Evolutionary conservation across 2,888 invertebrate genomes (phyloP).

Genomic region (Acleris laterana): DNA sequence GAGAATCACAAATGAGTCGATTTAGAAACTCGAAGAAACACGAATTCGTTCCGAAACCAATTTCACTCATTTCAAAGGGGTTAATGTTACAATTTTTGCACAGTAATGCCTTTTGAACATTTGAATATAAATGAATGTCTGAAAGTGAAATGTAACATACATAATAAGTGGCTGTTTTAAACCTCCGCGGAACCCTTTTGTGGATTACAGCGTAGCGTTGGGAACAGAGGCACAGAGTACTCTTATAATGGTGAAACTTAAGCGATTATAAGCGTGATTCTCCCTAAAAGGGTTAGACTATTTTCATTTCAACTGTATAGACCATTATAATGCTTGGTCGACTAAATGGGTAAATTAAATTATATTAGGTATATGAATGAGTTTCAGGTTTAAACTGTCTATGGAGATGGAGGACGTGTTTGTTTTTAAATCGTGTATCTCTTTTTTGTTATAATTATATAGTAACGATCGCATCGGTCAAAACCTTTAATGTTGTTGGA

Average conservation of each 20-base stretch:
- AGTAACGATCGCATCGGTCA: no score
- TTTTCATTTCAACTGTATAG: no score
- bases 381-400: no score
- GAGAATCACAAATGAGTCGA: slow-evolving; percentile 37
- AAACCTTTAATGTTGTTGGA: no score
- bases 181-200: slow-evolving; percentile 82
- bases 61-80: slow-evolving; percentile 78
- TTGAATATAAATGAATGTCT: slow-evolving; percentile 84
- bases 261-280: neutral
- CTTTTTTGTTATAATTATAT: no score
- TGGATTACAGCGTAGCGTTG: slow-evolving; percentile 67
- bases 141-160: slow-evolving; percentile 85
- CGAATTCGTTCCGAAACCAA: slow-evolving; percentile 67
- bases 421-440: no score
- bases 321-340: no score
- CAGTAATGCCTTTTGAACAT: slow-evolving; percentile 83
- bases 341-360: no score
- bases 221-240: slow-evolving; percentile 42
- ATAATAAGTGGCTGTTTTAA: slow-evolving; percentile 85
- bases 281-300: neutral
- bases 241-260: slow-evolving; percentile 28
- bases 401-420: no score
- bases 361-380: no score
- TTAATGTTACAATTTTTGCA: slow-evolving; percentile 81
- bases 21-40: slow-evolving; percentile 54